Evolutionary conservation across 64 coral and sea anemone genomes (phyloP), one percentile per base, ranked within the genome.

Genomic region (Montipora sp.): DNA sequence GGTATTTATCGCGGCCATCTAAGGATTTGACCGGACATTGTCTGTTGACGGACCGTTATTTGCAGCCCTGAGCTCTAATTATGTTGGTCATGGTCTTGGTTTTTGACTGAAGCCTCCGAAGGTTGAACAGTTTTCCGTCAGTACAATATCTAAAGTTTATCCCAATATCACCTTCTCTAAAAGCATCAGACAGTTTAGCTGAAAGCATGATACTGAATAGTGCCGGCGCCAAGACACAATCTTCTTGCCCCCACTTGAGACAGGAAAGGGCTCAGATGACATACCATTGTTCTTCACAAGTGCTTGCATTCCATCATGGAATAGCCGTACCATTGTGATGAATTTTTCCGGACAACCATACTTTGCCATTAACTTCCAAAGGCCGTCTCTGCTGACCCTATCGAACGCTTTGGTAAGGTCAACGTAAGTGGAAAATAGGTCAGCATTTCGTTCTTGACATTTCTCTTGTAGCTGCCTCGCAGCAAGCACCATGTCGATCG

Each of bases 111-210:
- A 75, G 36, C 36, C 36, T 36, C 36, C 36, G 36, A 36, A 24
- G 14, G 13, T 87, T 87, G 44, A 87, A 87, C 11, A 87, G 84
- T 55, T 10, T 10, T 7, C 51, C 51, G 51, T 55, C 51, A 55
- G 5, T 7, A 7, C 51, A 10, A 10, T 5, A 55, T 36, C 36
- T 36, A 36, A 36, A 36, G 36, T 36, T 36, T 1, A 36, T 36
- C 36, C 36, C 36, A 36, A 36, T 36, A 36, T 36, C 36, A 1
- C 36, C 36, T 2, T 36, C 36, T 36, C 1, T 36, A 36, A 88
- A 74, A 36, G 70, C 84, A 19, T 75, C 68, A 8, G 4, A 8
- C 27, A 88, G 23, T 70, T 76, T 88, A 7, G 84, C 68, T 49
- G 47, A 50, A 20, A 36, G 1, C 53, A 83, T 63, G 2, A 68